phyloP scores from a whole-genome alignment of 2,797 vertebrate genomes.

The Clamator glandarius region DNA sequence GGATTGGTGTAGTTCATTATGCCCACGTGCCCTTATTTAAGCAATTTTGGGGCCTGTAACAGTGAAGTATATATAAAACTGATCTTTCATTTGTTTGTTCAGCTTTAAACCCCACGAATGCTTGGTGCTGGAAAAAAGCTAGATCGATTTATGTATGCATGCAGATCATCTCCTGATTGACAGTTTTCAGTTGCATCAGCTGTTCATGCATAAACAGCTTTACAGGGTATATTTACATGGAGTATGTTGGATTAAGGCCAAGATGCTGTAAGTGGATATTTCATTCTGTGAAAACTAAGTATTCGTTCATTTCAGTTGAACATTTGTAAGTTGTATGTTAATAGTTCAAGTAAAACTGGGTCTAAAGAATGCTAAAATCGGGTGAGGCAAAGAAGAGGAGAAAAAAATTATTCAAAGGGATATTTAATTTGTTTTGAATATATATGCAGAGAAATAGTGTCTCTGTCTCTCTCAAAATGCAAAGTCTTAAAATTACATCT shows the following conservation, averaged over 20 bases:
- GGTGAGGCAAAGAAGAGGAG: background rate
- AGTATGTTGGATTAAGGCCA: constrained; percentile 48
- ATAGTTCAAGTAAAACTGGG: background rate
- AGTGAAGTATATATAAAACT: background rate
- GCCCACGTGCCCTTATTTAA: background rate
- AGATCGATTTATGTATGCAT: background rate
- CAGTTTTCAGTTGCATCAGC: constrained; percentile 66
- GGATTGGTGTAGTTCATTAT: background rate
- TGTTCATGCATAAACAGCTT: constrained; percentile 64
- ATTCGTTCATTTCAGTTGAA: background rate
- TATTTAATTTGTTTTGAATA: background rate
- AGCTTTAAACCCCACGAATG: constrained; percentile 36
- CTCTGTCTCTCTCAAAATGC: background rate
- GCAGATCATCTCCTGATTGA: constrained; percentile 61
- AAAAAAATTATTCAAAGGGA: background rate
- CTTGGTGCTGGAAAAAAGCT: background rate
- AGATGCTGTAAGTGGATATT: constrained; percentile 53
- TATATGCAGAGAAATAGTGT: background rate
- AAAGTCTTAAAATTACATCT: background rate
- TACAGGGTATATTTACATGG: constrained; percentile 55
- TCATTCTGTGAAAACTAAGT: constrained; percentile 36
- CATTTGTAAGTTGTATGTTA: background rate
- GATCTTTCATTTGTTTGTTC: background rate
- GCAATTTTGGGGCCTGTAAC: background rate
- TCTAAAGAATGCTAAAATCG: background rate